Evolutionary conservation across 2,888 invertebrate genomes (phyloP).

Genomic region (Catocala nupta): DNA sequence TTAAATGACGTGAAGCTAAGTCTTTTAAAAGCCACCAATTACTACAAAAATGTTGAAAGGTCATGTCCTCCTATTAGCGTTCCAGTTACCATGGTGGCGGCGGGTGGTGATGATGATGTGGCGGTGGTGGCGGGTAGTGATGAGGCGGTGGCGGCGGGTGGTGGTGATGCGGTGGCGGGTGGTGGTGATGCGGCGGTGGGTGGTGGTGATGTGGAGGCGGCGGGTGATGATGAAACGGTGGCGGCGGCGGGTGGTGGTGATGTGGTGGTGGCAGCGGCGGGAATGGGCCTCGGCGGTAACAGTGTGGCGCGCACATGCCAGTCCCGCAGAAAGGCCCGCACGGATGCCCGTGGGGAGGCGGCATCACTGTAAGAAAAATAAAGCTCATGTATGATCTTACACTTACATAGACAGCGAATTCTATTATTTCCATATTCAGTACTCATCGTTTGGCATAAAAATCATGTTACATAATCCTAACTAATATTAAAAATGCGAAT

Average conservation of each 20-base stretch:
- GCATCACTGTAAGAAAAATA: constrained; percentile 65
- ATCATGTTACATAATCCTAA: too few species aligned
- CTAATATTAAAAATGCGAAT: too few species aligned
- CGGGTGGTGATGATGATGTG: constrained; percentile 21
- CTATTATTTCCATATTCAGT: too few species aligned
- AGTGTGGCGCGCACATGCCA: constrained; percentile 68
- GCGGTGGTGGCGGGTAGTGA: constrained; percentile 31
- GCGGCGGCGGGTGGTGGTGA: constrained; percentile 43
- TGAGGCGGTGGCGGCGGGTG: constrained; percentile 31
- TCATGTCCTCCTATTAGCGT: too few species aligned
- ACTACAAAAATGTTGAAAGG: too few species aligned
- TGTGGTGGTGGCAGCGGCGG: constrained; percentile 33
- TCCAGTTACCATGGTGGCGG: too few species aligned
- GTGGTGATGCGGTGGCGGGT: constrained; percentile 35
- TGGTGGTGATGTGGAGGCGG: constrained; percentile 25
- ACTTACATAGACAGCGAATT: too few species aligned
- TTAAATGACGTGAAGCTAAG: too few species aligned
- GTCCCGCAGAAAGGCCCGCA: constrained; percentile 73
- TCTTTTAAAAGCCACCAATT: too few species aligned
- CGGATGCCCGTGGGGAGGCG: constrained; percentile 68
- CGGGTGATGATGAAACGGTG: constrained; percentile 43
- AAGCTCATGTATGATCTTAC: neutral
- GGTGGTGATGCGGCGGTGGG: constrained; percentile 25
- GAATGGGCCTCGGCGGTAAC: constrained; percentile 54
- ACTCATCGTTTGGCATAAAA: too few species aligned